Evolutionary conservation across 2,113 vertebrate species (phyloP), one percentile per base, ranked within the genome.

Genomic region (Miniopterus natalensis): DNA sequence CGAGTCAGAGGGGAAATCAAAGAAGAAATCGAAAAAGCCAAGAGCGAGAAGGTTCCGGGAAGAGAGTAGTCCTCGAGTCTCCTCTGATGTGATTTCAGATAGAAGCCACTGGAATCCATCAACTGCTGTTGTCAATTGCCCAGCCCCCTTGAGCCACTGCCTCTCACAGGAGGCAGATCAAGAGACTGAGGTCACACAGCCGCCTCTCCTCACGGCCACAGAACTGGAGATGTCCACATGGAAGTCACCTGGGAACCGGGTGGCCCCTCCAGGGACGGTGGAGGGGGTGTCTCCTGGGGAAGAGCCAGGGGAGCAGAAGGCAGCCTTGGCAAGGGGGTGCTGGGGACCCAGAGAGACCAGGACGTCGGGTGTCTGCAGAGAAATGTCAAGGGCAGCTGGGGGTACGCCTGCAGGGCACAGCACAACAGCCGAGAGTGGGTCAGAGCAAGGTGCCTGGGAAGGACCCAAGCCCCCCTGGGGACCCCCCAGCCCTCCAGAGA

Each of bases 61-160:
- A 90, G 94, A 97, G 92, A 29, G 80, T 3, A 6, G 17, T 5
- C 71, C 83, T 31, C 95, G 90, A 65, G 94, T 92, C 87, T 97
- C 98, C 96, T 95, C 98, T 23, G 65, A 98, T 53, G 98, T 97
- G 94, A 95, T 97, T 95, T 96, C 98, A 55, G 98, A 97, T 71
- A 96, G 97, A 9, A 3, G 8, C 51, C 0, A 4, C 92, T 73
- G 98, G 75, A 98, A 97, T 84, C 98, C 98, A 65, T 97, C 99
- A 4, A 49, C 97, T 71, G 78, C 97, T 10, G 49, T 92, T 2
- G 96, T 96, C 53, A 3, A 2, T 45, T 29, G 8, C 13, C 36
- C 71, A 8, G 51, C 4, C 0, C 74, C 96, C 8, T 73, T 51
- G 0, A 78, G 80, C 5, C 12, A 17, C 7, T 73, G 49, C 92